Conservation (phyloP, 2,797 vertebrate genomes). For the Sebastes steindachneri region DNA sequence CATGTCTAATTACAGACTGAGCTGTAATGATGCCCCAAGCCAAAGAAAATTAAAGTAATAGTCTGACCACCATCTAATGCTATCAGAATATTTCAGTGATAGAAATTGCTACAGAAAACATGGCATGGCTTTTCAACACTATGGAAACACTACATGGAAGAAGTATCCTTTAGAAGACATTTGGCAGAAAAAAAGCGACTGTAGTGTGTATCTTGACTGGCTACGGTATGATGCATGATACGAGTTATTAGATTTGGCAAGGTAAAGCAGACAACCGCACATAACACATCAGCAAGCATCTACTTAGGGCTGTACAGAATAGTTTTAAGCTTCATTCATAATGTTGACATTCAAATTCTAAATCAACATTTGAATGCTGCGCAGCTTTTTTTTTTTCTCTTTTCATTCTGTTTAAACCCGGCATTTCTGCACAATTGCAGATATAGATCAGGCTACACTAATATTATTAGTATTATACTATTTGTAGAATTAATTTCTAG, state of each 20-base stretch:
- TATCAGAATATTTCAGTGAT: slow-evolving; percentile 20
- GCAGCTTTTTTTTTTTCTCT: too few species aligned
- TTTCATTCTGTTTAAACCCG: too few species aligned
- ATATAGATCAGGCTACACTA: too few species aligned
- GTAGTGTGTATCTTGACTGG: not conserved
- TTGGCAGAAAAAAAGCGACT: not conserved
- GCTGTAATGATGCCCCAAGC: not conserved
- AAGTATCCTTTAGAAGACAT: not conserved
- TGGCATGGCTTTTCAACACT: not conserved
- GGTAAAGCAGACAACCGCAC: not conserved
- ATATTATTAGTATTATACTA: too few species aligned
- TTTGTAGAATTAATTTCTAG: too few species aligned
- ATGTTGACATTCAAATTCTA: too few species aligned
- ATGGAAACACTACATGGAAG: not conserved
- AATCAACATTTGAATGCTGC: too few species aligned
- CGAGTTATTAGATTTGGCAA: not conserved
- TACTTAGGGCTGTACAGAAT: not conserved
- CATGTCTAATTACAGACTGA: slow-evolving; percentile 15
- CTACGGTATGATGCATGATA: not conserved
- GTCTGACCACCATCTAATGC: slow-evolving; percentile 9
- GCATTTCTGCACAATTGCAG: too few species aligned
- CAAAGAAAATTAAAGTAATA: slow-evolving; percentile 11
- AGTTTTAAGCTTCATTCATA: too few species aligned
- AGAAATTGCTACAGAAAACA: slow-evolving; percentile 18
- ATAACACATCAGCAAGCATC: not conserved